Base-by-base conservation (phyloP, 2,888 invertebrate species). In the Operophtera brumata region DNA sequence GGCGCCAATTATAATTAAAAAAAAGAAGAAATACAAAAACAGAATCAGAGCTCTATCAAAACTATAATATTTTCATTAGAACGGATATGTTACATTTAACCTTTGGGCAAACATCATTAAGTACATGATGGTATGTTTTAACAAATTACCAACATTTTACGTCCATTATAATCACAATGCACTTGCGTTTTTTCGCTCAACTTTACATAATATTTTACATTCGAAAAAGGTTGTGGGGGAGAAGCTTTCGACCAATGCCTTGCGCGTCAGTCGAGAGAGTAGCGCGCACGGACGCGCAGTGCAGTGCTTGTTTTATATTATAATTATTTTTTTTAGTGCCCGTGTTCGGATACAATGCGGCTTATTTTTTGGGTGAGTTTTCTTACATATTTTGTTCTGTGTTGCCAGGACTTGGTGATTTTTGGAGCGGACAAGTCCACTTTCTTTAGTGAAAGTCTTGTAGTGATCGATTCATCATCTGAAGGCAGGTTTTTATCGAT, bases 291-390 rank as follows among this genome's bases (percentile, higher is more conserved):
- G 53, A 54, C 86, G 89, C 89, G 89, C 89, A 72, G 89, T 89
- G 88, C 76, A 70, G 87, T 87, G 87, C 66, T 70, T 70, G 57
- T 56, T 67, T 44, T 30, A 47, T 63, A 66, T 66, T 72, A 72
- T 69, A 61, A 66, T 72, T 77, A 75, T 71, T 70, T 75, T 77
- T 73, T 73, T 73, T 65, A 62, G 86, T 85, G 84, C 69, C 77
- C 44, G 84, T 85, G 82, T 67, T 77, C 78, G 88, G 87, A 86
- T 87, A 87, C 78, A 73, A 90, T 90, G 89, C 82, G 88, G 83
- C 84, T 84, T 61, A 74, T 80, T 74, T 84, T 82, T 85, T 89
- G 86, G 89, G 89, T 90, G 76, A 77, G 89, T 79, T 68, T 52
- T 58, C 43, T 39, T 35, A n/a, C 12, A 20, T 40, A 42, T 52